Evolutionary conservation across 2,797 vertebrate genomes (phyloP), one percentile per base, ranked within the genome.

Genomic region (Cynopterus sphinx): DNA sequence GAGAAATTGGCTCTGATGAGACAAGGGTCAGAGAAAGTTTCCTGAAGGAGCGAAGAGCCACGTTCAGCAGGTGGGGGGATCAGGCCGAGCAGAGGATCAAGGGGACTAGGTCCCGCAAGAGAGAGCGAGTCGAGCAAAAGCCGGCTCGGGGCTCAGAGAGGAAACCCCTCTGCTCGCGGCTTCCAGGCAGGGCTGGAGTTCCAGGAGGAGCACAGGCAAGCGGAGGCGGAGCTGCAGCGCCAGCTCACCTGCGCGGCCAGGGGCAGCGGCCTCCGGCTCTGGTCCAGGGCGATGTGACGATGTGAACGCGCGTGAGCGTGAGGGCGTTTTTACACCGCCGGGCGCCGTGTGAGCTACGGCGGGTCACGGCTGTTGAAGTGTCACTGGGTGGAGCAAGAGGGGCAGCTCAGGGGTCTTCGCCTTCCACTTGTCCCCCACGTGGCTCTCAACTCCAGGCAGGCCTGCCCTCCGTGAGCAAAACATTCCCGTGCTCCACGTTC

Each of bases 171-270:
- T 7, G 9, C 43, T 2, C 26, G 9, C 1, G 57, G 71, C 65
- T 39, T 68, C 74, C 10, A 7, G 75, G 17, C 33, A n/a, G 43
- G 11, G 33, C n/a, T 28, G 15, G 15, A 2, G 5, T 36, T 33
- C 43, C 31, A 41, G 16, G 7, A 39, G 68, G 26, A 75, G 12
- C 3, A 26, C 17, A 5, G 21, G 33, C 41, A 16, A 4, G 12
- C 0, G 6, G 22, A 53, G 55, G 49, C 9, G 0, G 2, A 2
- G 10, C 3, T 53, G 59, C 59, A 1, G 0, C 0, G 13, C 53
- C n/a, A 0, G 19, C 79, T 49, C 9, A 2, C 28, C 51, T 0
- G 2, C 41, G 43, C 17, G 17, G 26, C 21, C 13, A 6, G n/a
- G 36, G 61, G 31, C n/a, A 21, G 36, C 70, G n/a, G 6, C 28